These are phyloP conservation scores for Lochmaea capreae DNA, from an alignment of 2,888 invertebrate genomes.

Conservation along the genomic window DNA sequence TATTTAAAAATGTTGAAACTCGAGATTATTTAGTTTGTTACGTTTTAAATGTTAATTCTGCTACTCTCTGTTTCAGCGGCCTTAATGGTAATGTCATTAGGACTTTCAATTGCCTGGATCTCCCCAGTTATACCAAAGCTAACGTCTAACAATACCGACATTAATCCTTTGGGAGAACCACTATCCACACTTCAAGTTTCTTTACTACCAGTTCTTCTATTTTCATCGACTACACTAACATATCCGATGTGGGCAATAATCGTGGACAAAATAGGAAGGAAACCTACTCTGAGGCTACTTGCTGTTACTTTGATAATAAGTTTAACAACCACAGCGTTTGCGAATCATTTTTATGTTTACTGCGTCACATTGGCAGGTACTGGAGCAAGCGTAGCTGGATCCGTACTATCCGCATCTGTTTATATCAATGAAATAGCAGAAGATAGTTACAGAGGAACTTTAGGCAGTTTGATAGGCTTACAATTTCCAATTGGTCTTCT, in stretches of 20 bases:
- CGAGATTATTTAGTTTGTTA: no score
- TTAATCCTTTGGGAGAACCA: constrained; percentile 56
- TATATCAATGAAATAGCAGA: constrained; percentile 88
- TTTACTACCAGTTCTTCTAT: constrained; percentile 67
- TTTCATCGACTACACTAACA: constrained; percentile 68
- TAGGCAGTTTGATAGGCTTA: constrained; percentile 56
- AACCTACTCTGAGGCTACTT: constrained; percentile 73
- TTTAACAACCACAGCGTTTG: constrained; percentile 46
- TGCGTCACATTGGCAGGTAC: constrained; percentile 63
- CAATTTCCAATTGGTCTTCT: not conserved
- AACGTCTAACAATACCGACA: constrained; percentile 37
- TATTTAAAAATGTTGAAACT: no score
- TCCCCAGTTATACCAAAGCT: constrained; percentile 50
- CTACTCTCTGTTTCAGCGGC: not conserved
- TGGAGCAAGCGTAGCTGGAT: constrained; percentile 62
- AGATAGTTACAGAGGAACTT: constrained; percentile 79
- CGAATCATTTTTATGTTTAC: constrained; percentile 41
- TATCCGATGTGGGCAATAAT: constrained; percentile 76
- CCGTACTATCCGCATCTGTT: constrained; percentile 74
- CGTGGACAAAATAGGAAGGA: constrained; percentile 76
- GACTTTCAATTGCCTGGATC: constrained; percentile 58
- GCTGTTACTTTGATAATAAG: constrained; percentile 73
- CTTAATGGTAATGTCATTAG: not conserved
- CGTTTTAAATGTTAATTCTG: no score
- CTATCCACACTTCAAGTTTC: constrained; percentile 63